These are phyloP conservation scores for Drosophila sechellia DNA, from an alignment of 1,140 invertebrate genomes.

Conservation along the genomic window DNA sequence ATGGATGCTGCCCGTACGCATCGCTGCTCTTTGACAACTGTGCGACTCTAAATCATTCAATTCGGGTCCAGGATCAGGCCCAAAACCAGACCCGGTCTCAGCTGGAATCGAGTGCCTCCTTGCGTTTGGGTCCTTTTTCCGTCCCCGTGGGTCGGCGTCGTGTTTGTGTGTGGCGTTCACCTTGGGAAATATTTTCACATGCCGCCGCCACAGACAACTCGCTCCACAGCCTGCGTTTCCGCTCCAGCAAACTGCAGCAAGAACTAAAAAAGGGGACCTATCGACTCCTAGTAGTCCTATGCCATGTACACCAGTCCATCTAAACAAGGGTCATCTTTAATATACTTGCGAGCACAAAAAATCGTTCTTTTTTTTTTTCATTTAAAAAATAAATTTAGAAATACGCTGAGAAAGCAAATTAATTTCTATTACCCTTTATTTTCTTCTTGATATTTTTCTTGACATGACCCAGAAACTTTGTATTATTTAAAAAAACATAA, in stretches of 20 bases:
- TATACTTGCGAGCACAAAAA: too few relatives aligned
- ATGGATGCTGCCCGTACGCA: slow-evolving; percentile 58
- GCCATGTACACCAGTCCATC: not conserved
- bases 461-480: too few relatives aligned
- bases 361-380: too few relatives aligned
- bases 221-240: slow-evolving; percentile 61
- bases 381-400: too few relatives aligned
- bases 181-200: slow-evolving; percentile 81
- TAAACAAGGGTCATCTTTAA: too few relatives aligned
- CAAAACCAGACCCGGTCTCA: slow-evolving; percentile 35
- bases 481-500: too few relatives aligned
- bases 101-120: slow-evolving; percentile 61
- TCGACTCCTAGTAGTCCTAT: too few relatives aligned
- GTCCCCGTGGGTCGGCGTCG: slow-evolving; percentile 8
- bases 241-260: slow-evolving; percentile 63
- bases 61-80: slow-evolving; percentile 32
- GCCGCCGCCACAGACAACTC: slow-evolving; percentile 46
- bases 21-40: slow-evolving; percentile 83
- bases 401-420: too few relatives aligned
- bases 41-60: slow-evolving; percentile 79
- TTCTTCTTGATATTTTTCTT: too few relatives aligned
- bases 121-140: slow-evolving; percentile 47
- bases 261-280: slow-evolving; percentile 25
- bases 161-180: slow-evolving; percentile 67
- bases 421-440: too few relatives aligned